These are phyloP conservation scores for Anoplophora glabripennis DNA, from an alignment of 1,140 invertebrate genomes.

Conservation along the genomic window DNA sequence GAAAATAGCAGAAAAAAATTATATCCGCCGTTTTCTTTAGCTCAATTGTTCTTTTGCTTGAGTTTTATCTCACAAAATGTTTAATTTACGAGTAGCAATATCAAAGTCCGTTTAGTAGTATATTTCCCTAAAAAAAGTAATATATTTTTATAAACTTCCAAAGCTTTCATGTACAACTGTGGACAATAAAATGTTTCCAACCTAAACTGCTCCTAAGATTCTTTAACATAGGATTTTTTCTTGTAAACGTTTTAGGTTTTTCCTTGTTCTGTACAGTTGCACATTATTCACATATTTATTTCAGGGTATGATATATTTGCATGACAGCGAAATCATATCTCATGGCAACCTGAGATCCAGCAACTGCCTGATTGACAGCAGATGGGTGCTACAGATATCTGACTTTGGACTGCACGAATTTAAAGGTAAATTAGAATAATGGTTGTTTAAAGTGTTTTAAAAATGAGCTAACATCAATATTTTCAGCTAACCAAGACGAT, in stretches of 20 bases:
- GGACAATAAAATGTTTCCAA: too few species aligned
- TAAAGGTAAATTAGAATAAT: conserved; percentile 55
- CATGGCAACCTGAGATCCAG: conserved; percentile 75
- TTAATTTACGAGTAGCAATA: too few species aligned
- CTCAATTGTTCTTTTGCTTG: conserved; percentile 33
- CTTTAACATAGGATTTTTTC: too few species aligned
- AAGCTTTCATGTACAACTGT: background rate
- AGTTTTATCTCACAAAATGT: too few species aligned
- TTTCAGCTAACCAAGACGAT: conserved; percentile 55
- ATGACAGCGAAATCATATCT: conserved; percentile 69
- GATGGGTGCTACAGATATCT: conserved; percentile 77
- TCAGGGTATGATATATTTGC: conserved; percentile 72
- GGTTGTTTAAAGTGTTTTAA: background rate
- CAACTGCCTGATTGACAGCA: conserved; percentile 75
- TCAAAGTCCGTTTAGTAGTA: too few species aligned
- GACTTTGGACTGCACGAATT: conserved; percentile 78
- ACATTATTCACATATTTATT: conserved; percentile 16
- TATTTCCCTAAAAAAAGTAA: conserved; percentile 1
- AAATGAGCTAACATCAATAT: background rate
- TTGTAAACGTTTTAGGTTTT: too few species aligned
- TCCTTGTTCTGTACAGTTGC: too few species aligned
- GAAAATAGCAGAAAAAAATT: too few species aligned
- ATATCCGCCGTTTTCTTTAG: conserved; percentile 31
- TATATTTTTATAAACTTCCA: background rate
- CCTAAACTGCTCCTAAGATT: too few species aligned